phyloP scores from a whole-genome alignment of 2,888 invertebrate species.

The Gastrophysa polygoni region DNA sequence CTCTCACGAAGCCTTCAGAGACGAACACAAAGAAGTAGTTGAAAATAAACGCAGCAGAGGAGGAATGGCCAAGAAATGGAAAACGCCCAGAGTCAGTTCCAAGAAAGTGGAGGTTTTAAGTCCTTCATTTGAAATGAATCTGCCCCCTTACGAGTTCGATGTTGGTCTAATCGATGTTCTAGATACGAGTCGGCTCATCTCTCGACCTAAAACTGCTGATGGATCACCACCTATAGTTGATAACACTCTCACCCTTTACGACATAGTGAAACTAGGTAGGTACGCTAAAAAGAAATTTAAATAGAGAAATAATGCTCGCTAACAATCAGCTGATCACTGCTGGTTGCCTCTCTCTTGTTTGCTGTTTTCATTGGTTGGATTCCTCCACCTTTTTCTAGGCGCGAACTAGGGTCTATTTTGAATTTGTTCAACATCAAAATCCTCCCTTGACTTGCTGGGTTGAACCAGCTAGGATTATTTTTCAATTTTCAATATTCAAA shows the following conservation, averaged over 20 bases:
- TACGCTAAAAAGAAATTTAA: neutral
- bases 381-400: no score
- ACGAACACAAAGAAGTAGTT: neutral
- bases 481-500: no score
- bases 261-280: slow-evolving; percentile 14
- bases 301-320: no score
- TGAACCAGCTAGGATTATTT: no score
- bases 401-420: no score
- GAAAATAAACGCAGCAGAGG: neutral
- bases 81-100: neutral
- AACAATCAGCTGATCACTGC: no score
- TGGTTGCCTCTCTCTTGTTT: no score
- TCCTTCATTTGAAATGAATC: slow-evolving; percentile 2
- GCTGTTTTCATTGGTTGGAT: no score
- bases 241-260: slow-evolving; percentile 2
- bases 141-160: slow-evolving; percentile 8
- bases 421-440: no score
- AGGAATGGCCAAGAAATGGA: slow-evolving; percentile 1
- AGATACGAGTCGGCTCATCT: neutral
- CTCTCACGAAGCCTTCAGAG: neutral
- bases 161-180: neutral
- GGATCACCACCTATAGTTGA: neutral
- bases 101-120: neutral
- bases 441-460: no score
- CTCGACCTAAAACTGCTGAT: neutral